Evolutionary conservation across 2,113 vertebrate genomes (phyloP).

Genomic region (Pelecanoides urinatrix): DNA sequence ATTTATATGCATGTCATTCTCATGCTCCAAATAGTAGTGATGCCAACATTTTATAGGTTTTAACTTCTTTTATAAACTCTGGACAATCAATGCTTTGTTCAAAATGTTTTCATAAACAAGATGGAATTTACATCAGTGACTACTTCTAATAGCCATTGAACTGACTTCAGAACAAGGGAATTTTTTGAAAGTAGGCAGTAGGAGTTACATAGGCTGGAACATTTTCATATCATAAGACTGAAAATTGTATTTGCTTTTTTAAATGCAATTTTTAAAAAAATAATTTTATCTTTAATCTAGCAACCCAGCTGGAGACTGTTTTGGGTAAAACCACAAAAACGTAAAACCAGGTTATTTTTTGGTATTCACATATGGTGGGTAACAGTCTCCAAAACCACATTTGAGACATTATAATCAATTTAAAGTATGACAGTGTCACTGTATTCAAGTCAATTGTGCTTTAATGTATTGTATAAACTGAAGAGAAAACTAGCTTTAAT

Average conservation of each 20-base stretch:
- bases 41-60: slow-evolving; percentile 54
- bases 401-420: background rate
- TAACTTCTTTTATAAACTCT: slow-evolving; percentile 6
- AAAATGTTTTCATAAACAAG: slow-evolving; percentile 60
- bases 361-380: background rate
- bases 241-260: background rate
- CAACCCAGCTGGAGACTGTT: background rate
- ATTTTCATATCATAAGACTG: slow-evolving; percentile 11
- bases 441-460: background rate
- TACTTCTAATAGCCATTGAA: slow-evolving; percentile 34
- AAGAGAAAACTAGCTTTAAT: background rate
- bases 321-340: background rate
- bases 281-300: background rate
- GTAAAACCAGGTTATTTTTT: background rate
- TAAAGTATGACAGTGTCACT: background rate
- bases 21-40: background rate
- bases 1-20: slow-evolving; percentile 55
- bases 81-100: slow-evolving; percentile 63
- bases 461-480: background rate
- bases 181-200: slow-evolving; percentile 39
- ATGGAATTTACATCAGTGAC: slow-evolving; percentile 58
- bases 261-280: background rate
- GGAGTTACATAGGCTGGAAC: slow-evolving; percentile 37
- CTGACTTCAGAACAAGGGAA: slow-evolving; percentile 60
- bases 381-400: background rate